Base-by-base conservation (phyloP, 2,888 invertebrate species). In the Ellobium chinense region DNA sequence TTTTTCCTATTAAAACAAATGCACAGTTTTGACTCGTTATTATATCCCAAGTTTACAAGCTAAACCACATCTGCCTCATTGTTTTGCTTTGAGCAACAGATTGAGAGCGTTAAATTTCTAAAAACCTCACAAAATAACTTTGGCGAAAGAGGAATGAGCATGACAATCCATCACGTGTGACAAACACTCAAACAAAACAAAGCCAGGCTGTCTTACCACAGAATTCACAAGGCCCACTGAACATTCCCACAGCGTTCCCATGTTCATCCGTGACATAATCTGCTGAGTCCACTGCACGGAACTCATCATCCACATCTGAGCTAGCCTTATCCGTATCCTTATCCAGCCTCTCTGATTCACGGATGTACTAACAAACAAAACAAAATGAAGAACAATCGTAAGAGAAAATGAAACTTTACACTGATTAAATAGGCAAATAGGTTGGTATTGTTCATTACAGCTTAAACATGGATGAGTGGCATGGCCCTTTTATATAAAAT, bases 201-300 rank as follows among this genome's bases (percentile, higher is more conserved):
- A n/a, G n/a, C n/a, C n/a, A n/a, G n/a, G n/a, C n/a, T n/a, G n/a
- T 70, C 27, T 75, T 72, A 29, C 84, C 85, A 84, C 93, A 93
- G 84, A 92, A 93, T 81, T 92, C 92, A 83, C 93, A 93, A 0
- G 73, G 75, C 5, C 90, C 90, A 29, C 86, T 85, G 56, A 87
- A 89, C 85, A 90, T 88, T 12, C 89, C 89, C 34, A 82, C 77
- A 1, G 86, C 72, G 4, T 81, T 68, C 1, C 88, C 88, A 1
- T 85, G 63, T 14, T 87, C 87, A 62, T 89, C 89, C 12, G 78
- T 76, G 1, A 83, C 82, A 70, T 69, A 83, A 18, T 85, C 82
- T 2, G 79, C 77, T 14, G 66, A 65, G 12, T 70, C 80, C 3
- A 37, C 1, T 18, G 27, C 21, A 18, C 21, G 21, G 5, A 39